Evolutionary conservation across 2,797 vertebrate genomes (phyloP), one percentile per base, ranked within the genome.

Genomic region (Bovichtus variegatus): DNA sequence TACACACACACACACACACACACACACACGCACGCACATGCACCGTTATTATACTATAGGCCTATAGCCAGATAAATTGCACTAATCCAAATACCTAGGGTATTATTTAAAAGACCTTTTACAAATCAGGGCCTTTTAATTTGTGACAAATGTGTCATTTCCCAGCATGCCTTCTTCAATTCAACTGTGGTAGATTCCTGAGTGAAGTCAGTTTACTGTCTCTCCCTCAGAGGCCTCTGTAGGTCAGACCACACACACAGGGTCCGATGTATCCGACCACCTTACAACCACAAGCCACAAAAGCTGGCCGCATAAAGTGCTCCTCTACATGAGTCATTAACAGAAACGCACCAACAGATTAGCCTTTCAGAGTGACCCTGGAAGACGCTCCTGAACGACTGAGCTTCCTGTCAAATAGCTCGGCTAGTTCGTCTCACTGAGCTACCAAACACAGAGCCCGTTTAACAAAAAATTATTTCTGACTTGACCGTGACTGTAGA

Each of bases 231-330:
- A 67, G 53, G 40, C 36, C 29, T 21, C 38, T 23, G 15, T 6
- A 50, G 25, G 27, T 70, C 36, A 54, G 60, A 75, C 61, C 36
- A 50, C 43, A 53, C 47, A 54, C 21, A 16, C 34, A 15, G 31
- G 16, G 1, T 11, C 36, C 2, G 7, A 3, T 49, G 43, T 43
- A 53, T 25, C 29, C 3, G 8, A 46, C 54, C 21, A 43, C 18
- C n/a, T 55, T 38, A 63, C 21, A 36, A 53, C 31, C 11, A 77
- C 50, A 79, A 66, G 27, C 72, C 19, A 47, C 46, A 31, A 18
- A 18, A 66, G 31, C 49, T 51, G 38, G 29, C 31, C 47, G 31
- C 40, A 6, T 15, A 43, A 15, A 60, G 57, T n/a, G 6, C 27
- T 27, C 58, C 9, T 58, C 2, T 15, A 34, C 43, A 47, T 21